Base-by-base conservation (phyloP, 2,888 invertebrate species). In the Thecocarcelia acutangulata region DNA sequence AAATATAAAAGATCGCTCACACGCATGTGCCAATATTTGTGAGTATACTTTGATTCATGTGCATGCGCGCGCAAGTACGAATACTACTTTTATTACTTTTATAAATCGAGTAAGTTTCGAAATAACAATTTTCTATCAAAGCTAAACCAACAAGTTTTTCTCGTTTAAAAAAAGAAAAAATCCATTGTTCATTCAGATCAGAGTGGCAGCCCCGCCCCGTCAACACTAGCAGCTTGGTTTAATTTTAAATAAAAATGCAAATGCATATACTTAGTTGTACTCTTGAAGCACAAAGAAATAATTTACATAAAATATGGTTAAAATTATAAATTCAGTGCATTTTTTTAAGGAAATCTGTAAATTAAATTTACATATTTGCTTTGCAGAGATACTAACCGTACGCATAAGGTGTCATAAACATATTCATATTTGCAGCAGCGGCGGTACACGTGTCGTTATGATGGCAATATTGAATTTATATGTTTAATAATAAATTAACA, bases 391-490 rank as follows among this genome's bases (percentile, higher is more conserved):
- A 90, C 90, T 90, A 90, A 90, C 90, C 90, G 86, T 89, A 90
- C 83, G 88, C 86, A 85, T 88, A 87, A 77, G 87, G 86, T 87
- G 88, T 88, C 87, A 88, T 87, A 85, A 89, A 90, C 76, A 87
- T 88, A 86, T 87, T 90, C 90, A 90, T 90, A 83, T 85, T 89
- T 88, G 89, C 90, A 90, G 89, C 90, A 90, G 89, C 90, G 87
- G 87, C 83, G 33, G 5, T 33, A 2, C 24, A 58, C 48, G 37
- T 50, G 56, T 37, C 50, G 50, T 33, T 58, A 42, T 50, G 40
- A 56, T 37, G 66, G 19, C 46, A 66, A 64, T 74, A 63, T 59
- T 46, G 37, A 54, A 64, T 46, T 73, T 83, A 44, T 59, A 24
- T 68, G 83, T 40, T 21, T 28, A 46, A 56, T 17, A 64, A 44